These are phyloP conservation scores for Gila orcuttii DNA, from an alignment of 2,113 vertebrate genomes.

Conservation along the genomic window DNA sequence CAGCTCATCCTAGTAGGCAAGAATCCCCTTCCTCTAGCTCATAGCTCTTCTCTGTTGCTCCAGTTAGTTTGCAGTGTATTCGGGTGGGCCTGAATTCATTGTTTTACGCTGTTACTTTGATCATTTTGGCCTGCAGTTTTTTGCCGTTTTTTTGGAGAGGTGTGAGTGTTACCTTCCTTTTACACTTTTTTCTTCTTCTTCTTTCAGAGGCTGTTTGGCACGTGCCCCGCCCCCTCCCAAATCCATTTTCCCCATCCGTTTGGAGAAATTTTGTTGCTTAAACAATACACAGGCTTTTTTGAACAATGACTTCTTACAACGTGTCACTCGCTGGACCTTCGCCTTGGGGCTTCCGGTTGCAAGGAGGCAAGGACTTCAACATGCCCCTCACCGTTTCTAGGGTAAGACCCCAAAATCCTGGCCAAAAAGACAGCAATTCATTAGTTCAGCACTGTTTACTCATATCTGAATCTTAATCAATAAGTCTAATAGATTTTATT, in stretches of 20 bases:
- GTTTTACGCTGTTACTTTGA: slow-evolving; percentile 32
- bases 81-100: slow-evolving; percentile 31
- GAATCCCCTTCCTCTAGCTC: slow-evolving; percentile 68
- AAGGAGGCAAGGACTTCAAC: slow-evolving; percentile 98
- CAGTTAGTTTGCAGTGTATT: slow-evolving; percentile 28
- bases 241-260: slow-evolving; percentile 65
- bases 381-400: slow-evolving; percentile 92
- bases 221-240: slow-evolving; percentile 53
- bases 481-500: not conserved
- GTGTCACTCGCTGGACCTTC: slow-evolving; percentile 90
- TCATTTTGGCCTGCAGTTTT: slow-evolving; percentile 45
- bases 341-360: slow-evolving; percentile 97
- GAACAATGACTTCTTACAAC: slow-evolving; percentile 88
- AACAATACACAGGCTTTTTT: slow-evolving; percentile 39
- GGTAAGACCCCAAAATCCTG: slow-evolving; percentile 71
- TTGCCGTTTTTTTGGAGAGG: not conserved
- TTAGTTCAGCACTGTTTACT: not conserved
- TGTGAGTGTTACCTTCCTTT: slow-evolving; percentile 6
- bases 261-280: slow-evolving; percentile 54
- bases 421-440: not conserved
- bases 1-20: slow-evolving; percentile 84
- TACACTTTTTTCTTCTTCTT: slow-evolving; percentile 48
- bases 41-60: slow-evolving; percentile 46
- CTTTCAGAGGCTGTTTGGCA: slow-evolving; percentile 67
- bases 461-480: not conserved